phyloP scores from a whole-genome alignment of 2,113 vertebrate species.

The Eolophus roseicapilla region DNA sequence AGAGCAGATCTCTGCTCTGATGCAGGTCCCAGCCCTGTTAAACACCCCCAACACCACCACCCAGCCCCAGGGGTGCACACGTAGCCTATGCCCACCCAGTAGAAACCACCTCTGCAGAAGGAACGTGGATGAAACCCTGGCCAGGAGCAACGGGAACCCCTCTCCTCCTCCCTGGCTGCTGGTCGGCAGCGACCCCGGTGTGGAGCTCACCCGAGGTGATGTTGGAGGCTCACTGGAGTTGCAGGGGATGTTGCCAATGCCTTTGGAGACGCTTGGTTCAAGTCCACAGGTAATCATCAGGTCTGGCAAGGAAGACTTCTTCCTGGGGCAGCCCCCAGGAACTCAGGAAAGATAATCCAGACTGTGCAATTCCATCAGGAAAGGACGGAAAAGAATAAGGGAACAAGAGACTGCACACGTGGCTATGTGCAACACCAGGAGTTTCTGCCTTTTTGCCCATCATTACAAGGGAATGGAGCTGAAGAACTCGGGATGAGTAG shows the following conservation, averaged over 20 bases:
- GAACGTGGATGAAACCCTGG: background rate
- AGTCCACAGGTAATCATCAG: background rate
- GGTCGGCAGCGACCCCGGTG: accelerated
- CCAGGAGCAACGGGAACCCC: background rate
- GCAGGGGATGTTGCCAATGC: background rate
- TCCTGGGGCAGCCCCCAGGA: background rate
- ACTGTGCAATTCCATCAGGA: background rate
- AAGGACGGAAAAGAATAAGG: background rate
- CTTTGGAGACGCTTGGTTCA: background rate
- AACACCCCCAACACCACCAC: background rate
- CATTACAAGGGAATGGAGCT: conserved; percentile 13
- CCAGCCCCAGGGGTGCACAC: accelerated
- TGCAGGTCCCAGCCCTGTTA: background rate
- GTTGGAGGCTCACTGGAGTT: background rate
- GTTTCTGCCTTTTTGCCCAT: background rate
- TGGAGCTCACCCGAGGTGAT: accelerated
- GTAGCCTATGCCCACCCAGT: background rate
- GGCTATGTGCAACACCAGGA: background rate
- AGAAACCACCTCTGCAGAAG: background rate
- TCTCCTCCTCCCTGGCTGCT: background rate
- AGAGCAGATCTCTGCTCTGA: background rate
- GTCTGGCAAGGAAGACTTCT: conserved; percentile 31
- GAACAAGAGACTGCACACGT: background rate
- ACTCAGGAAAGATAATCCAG: background rate
- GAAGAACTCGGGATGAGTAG: background rate